Conservation (phyloP, 2,888 invertebrate species). For the Stictocephala bisonia region DNA sequence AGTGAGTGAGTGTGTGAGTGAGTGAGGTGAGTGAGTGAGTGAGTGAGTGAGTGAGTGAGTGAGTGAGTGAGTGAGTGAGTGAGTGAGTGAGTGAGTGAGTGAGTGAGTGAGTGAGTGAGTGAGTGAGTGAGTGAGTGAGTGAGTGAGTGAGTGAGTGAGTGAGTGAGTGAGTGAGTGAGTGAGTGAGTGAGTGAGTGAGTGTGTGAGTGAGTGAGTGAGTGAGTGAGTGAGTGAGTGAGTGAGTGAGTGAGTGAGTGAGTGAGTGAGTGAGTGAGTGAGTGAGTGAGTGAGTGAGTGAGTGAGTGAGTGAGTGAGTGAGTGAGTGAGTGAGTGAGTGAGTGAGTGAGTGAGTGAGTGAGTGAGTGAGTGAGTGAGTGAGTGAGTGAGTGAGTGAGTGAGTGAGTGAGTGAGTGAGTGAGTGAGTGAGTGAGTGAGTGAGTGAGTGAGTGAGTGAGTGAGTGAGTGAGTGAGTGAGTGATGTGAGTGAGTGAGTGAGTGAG, state of each 20-base stretch:
- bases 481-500: background rate
- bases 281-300: conserved; percentile 6
- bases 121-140: too few relatives aligned
- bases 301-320: conserved; percentile 6
- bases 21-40: too few relatives aligned
- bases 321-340: background rate
- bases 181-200: background rate
- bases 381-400: background rate
- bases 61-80: too few relatives aligned
- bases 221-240: background rate
- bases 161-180: background rate
- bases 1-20: too few relatives aligned
- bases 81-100: too few relatives aligned
- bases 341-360: background rate
- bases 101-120: too few relatives aligned
- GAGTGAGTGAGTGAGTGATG: too few relatives aligned
- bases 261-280: background rate
- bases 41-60: too few relatives aligned
- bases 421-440: background rate
- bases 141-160: too few relatives aligned
- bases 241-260: background rate
- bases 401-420: background rate
- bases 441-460: background rate
- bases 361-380: background rate
- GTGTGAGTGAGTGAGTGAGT: conserved; percentile 14